Percentiles rank a stretch among this genome's conserved stretches.
These are phyloP conservation scores for Syngnathus typhle DNA, from an alignment of 2,113 vertebrate species.

Conservation along the genomic window DNA sequence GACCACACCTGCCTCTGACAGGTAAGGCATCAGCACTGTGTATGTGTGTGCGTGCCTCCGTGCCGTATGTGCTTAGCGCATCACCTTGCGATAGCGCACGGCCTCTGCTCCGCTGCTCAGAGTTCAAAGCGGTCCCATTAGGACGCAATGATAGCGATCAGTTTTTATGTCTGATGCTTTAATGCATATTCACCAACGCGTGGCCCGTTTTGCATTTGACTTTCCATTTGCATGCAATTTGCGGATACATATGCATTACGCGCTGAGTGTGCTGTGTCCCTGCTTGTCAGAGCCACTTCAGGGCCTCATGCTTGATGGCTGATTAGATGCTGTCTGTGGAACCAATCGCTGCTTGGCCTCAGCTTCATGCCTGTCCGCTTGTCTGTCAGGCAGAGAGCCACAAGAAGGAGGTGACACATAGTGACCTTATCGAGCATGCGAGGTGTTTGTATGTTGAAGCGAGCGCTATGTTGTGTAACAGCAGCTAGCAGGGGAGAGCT, in stretches of 20 bases:
- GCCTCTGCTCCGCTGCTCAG: constrained; percentile 45
- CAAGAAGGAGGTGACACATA: constrained; percentile 17
- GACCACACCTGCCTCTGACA: constrained; percentile 73
- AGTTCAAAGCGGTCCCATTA: constrained; percentile 32
- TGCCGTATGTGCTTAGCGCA: constrained; percentile 45
- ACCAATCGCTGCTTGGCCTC: constrained; percentile 57
- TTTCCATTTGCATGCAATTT: constrained; percentile 45
- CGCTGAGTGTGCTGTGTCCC: constrained; percentile 17
- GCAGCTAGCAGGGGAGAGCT: constrained; percentile 55
- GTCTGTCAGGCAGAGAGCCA: constrained; percentile 44
- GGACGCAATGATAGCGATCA: constrained; percentile 13
- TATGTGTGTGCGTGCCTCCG: constrained; percentile 26
- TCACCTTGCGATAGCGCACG: constrained; percentile 40
- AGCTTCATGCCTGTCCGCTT: constrained; percentile 47
- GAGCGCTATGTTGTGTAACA: constrained; percentile 63
- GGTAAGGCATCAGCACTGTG: constrained; percentile 57
- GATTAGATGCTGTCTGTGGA: constrained; percentile 53
- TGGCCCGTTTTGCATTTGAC: constrained; percentile 20
- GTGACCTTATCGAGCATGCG: constrained; percentile 31
- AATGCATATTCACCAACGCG: constrained; percentile 21
- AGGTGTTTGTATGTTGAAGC: constrained; percentile 53
- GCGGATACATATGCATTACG: constrained; percentile 34
- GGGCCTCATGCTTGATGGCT: constrained; percentile 43
- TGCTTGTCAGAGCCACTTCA: constrained; percentile 50
- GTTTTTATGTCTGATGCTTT: background rate